Percentiles rank a stretch among this genome's conserved stretches.
phyloP scores from a whole-genome alignment of 1,140 invertebrate genomes.

The Ridgeia piscesae region DNA sequence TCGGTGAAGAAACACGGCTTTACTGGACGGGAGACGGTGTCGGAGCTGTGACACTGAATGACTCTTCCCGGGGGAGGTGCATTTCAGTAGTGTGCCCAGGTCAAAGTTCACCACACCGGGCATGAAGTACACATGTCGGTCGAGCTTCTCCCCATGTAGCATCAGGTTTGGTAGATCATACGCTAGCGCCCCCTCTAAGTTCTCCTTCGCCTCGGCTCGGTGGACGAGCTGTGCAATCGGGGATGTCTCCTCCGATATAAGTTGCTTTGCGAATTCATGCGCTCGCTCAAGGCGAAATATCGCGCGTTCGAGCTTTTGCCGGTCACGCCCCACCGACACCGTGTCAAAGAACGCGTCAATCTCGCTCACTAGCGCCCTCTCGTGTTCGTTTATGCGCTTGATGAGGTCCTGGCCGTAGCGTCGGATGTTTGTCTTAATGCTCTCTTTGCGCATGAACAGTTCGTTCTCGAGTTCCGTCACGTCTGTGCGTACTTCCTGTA shows the following conservation, averaged over 20 bases:
- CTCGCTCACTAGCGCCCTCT: background rate
- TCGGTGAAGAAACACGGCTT: constrained; percentile 20
- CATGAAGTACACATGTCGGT: constrained; percentile 23
- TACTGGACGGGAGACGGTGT: constrained; percentile 5
- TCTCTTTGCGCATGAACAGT: constrained; percentile 26
- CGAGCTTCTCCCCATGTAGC: constrained; percentile 19
- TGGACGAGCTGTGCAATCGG: constrained; percentile 27
- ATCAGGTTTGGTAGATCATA: constrained; percentile 26
- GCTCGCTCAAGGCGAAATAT: constrained; percentile 24
- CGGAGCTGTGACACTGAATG: background rate
- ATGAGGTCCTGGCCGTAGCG: constrained; percentile 16
- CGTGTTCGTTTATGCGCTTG: constrained; percentile 20
- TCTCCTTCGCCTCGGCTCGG: constrained; percentile 14
- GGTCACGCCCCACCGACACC: constrained; percentile 13
- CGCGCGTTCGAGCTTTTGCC: constrained; percentile 15
- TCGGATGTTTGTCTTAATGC: constrained; percentile 25
- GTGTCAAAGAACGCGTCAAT: constrained; percentile 25
- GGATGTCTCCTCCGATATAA: constrained; percentile 22
- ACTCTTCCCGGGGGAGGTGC: background rate
- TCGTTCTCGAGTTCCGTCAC: constrained; percentile 26
- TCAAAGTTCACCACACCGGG: background rate
- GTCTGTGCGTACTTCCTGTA: constrained; percentile 16
- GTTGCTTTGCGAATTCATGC: constrained; percentile 23
- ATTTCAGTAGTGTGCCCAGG: constrained; percentile 15
- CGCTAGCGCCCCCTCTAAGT: constrained; percentile 14